Evolutionary conservation across 2,888 invertebrate species (phyloP).

Genomic region (Belgica antarctica): DNA sequence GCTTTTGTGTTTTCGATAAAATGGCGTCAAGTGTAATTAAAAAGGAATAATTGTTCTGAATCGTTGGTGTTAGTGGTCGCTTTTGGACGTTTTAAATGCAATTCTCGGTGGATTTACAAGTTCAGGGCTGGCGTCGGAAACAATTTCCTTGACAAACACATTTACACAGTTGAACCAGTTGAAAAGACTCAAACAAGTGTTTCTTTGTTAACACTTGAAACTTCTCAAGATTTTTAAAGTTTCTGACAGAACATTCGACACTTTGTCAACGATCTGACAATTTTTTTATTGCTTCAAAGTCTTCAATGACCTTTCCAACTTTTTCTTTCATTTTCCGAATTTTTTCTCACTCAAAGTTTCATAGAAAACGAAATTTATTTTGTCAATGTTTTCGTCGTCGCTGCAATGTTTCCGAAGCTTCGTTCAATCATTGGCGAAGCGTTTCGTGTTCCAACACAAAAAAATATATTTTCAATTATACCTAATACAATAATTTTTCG

Average conservation of each 20-base stretch:
- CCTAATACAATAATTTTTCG: no score
- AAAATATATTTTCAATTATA: slow-evolving; percentile 12
- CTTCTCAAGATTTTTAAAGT: not conserved
- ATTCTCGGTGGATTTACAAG: no score
- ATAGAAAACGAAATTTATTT: not conserved
- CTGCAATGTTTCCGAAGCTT: not conserved
- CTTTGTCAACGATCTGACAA: not conserved
- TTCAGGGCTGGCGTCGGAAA: no score
- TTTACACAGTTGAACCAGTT: no score
- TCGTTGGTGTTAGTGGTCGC: no score
- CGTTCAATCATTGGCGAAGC: slow-evolving; percentile 4
- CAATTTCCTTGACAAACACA: not conserved
- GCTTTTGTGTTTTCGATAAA: not conserved
- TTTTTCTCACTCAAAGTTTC: not conserved
- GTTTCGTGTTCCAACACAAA: not conserved
- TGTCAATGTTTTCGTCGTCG: not conserved
- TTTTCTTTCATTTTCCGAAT: not conserved
- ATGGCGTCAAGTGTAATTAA: slow-evolving; percentile 16
- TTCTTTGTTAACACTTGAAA: no score
- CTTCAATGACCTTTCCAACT: not conserved
- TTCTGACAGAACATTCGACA: not conserved
- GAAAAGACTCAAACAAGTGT: no score
- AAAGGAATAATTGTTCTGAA: slow-evolving; percentile 1
- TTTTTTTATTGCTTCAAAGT: not conserved
- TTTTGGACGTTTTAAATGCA: not conserved